A percentile compares a stretch with the other conserved stretches of the same genome.
These are phyloP conservation scores for Lissocephala sabroskyi DNA, from an alignment of 2,888 invertebrate genomes.

Conservation along the genomic window DNA sequence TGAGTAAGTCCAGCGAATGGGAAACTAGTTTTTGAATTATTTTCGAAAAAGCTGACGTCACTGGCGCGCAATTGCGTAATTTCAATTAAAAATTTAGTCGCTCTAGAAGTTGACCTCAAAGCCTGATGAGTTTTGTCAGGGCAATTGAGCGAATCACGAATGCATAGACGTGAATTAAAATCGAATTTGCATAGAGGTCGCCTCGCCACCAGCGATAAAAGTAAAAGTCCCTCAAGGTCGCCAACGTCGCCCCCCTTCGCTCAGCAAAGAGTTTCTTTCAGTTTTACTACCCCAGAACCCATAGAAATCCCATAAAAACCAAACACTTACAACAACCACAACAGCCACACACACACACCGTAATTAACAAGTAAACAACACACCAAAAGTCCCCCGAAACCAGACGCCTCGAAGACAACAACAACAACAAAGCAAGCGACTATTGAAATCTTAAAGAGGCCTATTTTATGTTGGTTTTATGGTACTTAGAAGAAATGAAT, in stretches of 20 bases:
- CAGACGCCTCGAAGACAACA: constrained; percentile 14
- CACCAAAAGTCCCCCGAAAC: constrained; percentile 3
- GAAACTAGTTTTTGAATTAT: constrained; percentile 41
- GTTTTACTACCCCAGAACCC: no score
- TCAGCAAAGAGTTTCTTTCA: no score
- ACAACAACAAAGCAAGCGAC: constrained; percentile 3
- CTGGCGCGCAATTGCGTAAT: no score
- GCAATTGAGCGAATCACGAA: constrained; percentile 23
- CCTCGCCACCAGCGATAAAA: no score
- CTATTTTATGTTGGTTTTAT: no score
- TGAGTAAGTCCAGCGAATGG: no score
- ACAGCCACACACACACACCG: constrained; percentile 17
- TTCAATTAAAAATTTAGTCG: constrained; percentile 5
- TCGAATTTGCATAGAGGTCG: constrained; percentile 8
- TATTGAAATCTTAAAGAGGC: no score
- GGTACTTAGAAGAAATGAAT: no score
- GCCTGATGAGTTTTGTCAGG: constrained; percentile 12
- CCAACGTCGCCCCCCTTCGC: no score
- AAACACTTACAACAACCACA: constrained; percentile 33
- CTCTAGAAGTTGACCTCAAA: not conserved
- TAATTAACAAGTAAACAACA: constrained; percentile 39
- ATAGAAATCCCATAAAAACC: no score
- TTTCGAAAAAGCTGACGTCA: constrained; percentile 10
- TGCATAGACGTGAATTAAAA: constrained; percentile 32
- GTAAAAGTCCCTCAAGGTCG: no score